These are phyloP conservation scores for Ophion costatus DNA, from an alignment of 2,888 invertebrate genomes.

Conservation along the genomic window DNA sequence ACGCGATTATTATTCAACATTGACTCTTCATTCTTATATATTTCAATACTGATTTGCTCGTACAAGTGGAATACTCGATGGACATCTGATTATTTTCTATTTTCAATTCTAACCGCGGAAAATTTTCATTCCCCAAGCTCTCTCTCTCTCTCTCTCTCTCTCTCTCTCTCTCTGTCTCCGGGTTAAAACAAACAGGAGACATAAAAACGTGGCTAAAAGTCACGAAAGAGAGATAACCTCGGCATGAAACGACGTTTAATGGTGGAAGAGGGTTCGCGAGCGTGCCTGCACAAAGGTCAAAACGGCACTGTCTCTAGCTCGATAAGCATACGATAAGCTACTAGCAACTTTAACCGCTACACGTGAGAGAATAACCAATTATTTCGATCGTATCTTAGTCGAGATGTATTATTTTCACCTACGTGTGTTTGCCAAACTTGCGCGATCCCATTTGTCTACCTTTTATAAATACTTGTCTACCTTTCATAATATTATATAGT, in stretches of 20 bases:
- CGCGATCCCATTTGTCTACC: background rate
- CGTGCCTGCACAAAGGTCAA: slow-evolving; percentile 61
- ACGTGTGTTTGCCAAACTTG: background rate
- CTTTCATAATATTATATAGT: too few relatives aligned
- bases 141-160: background rate
- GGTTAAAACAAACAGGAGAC: slow-evolving; percentile 19
- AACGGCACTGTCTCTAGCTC: slow-evolving; percentile 53
- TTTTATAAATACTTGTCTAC: background rate
- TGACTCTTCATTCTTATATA: background rate
- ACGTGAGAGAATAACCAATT: slow-evolving; percentile 48
- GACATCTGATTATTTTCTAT: background rate
- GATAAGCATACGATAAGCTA: slow-evolving; percentile 38
- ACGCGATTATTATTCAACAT: background rate
- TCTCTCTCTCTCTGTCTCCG: too few relatives aligned
- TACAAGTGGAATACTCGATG: background rate
- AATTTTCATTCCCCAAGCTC: slow-evolving; percentile 1
- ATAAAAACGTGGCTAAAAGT: slow-evolving; percentile 50
- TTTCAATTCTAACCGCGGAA: slow-evolving; percentile 39
- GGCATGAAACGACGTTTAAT: slow-evolving; percentile 50
- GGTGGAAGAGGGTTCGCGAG: slow-evolving; percentile 59
- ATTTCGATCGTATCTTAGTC: background rate
- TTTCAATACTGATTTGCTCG: background rate
- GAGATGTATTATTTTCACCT: background rate
- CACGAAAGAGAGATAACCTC: slow-evolving; percentile 32
- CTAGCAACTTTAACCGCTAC: slow-evolving; percentile 13